Conservation (phyloP, 2,888 invertebrate species). For the Acanthopleura granulata region DNA sequence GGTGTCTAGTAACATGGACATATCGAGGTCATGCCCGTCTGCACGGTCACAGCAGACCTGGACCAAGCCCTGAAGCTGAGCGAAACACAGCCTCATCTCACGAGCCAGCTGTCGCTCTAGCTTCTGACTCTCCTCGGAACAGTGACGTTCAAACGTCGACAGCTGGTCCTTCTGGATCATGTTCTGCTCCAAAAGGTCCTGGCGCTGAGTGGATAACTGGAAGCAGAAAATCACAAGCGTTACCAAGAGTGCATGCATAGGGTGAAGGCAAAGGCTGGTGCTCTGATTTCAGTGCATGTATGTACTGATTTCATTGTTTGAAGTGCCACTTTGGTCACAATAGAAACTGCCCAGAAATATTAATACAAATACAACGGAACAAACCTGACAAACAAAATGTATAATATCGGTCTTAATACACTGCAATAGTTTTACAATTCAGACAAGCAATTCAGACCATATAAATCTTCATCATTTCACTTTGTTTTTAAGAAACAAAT, state of each 20-base stretch:
- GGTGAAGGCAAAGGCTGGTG: not conserved
- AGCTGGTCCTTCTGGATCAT: constrained; percentile 53
- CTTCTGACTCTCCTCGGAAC: constrained; percentile 46
- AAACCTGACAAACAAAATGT: no score
- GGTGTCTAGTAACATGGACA: constrained; percentile 59
- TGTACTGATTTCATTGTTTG: no score
- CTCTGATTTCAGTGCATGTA: no score
- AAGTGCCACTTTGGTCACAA: no score
- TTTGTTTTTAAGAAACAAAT: no score
- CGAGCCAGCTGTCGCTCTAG: constrained; percentile 54
- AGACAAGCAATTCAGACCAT: no score
- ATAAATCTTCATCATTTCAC: no score
- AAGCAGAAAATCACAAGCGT: not conserved
- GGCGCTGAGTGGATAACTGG: constrained; percentile 58
- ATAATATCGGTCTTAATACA: no score
- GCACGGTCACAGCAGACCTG: constrained; percentile 61
- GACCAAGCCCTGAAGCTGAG: constrained; percentile 60
- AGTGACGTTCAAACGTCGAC: constrained; percentile 48
- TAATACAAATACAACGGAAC: no score
- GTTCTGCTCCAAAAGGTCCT: constrained; percentile 60
- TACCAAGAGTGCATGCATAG: not conserved
- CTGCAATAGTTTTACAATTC: no score
- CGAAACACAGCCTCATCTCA: constrained; percentile 59
- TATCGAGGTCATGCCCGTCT: constrained; percentile 62
- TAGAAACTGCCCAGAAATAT: no score